Evolutionary conservation across 2,797 vertebrate species (phyloP).

Genomic region (Alectoris magna): DNA sequence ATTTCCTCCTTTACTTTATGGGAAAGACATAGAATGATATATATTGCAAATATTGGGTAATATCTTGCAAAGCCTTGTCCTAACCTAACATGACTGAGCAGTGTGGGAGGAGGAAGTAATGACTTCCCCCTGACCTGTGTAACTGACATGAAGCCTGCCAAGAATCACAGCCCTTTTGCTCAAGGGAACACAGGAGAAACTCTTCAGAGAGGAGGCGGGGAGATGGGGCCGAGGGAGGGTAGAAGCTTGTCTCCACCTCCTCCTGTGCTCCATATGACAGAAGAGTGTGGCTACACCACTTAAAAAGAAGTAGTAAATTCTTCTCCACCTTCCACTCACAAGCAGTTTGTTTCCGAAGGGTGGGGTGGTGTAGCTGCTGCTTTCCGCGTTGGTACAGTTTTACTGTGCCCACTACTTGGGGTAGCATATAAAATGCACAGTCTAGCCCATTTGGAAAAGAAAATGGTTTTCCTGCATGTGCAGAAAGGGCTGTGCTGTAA

Average conservation of each 20-base stretch:
- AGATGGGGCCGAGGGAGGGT: background rate
- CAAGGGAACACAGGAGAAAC: conserved; percentile 58
- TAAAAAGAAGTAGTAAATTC: conserved; percentile 53
- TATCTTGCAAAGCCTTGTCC: conserved; percentile 34
- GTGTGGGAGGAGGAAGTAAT: conserved; percentile 72
- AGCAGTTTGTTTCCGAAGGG: background rate
- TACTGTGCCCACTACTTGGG: background rate
- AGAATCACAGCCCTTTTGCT: conserved; percentile 69
- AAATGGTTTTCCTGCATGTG: background rate
- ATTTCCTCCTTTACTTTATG: conserved; percentile 44
- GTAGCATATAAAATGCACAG: background rate
- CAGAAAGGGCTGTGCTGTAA: conserved; percentile 30
- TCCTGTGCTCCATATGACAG: conserved; percentile 45
- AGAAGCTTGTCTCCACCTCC: conserved; percentile 36
- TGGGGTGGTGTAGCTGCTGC: background rate
- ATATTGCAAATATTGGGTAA: conserved; percentile 53
- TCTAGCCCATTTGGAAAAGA: background rate
- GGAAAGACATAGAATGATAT: conserved; percentile 26
- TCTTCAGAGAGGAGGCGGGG: conserved; percentile 16
- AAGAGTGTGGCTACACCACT: conserved; percentile 28
- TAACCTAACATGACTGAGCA: conserved; percentile 63
- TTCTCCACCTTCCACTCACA: background rate
- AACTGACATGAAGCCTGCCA: conserved; percentile 66
- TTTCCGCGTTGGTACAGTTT: background rate
- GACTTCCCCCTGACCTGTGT: conserved; percentile 72